Evolutionary conservation across 2,888 invertebrate genomes (phyloP), one percentile per base, ranked within the genome.

Genomic region (Callyntrura sp.): DNA sequence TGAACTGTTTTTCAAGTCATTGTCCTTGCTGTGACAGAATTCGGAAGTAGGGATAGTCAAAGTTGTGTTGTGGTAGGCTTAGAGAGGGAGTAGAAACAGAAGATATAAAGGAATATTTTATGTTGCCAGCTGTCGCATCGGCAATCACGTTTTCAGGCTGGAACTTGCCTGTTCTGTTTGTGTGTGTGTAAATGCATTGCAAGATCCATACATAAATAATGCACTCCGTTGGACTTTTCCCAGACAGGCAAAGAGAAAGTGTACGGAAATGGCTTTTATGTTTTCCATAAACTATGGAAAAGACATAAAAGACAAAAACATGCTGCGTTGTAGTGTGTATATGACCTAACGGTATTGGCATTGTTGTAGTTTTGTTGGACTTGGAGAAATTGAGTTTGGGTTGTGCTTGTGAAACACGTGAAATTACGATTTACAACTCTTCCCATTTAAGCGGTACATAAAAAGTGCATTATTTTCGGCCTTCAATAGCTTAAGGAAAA

Each of bases 171-270:
- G n/a, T n/a, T n/a, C n/a, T n/a, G n/a, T 2, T 23, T 9, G 43
- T n/a, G 35, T 28, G 78, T 55, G 55, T n/a, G 48, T 28, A 11
- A 28, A 55, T 55, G n/a, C 78, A 55, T 78, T 78, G 28, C 20
- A 11, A 48, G 57, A 23, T 23, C 3, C 82, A 88, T 88, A 55
- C 87, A 88, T 88, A 88, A 88, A 45, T 88, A 88, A 88, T 88
- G 55, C 55, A 73, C 81, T 82, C 68, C n/a, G n/a, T n/a, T 86
- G 65, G 73, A 76, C 48, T 55, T 81, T 87, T 57, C 45, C 87
- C 65, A 79, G 60, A 35, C 17, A 79, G 60, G 43, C 17, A 60
- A 20, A 85, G n/a, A 55, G 62, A 20, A n/a, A 62, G 60, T 68
- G 35, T 5, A 57, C n/a, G n/a, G 35, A 70, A 70, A 76, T 55